A percentile compares a stretch with the other conserved stretches of the same genome.
Conservation (phyloP, 2,797 vertebrate genomes). For the Pterois miles region DNA sequence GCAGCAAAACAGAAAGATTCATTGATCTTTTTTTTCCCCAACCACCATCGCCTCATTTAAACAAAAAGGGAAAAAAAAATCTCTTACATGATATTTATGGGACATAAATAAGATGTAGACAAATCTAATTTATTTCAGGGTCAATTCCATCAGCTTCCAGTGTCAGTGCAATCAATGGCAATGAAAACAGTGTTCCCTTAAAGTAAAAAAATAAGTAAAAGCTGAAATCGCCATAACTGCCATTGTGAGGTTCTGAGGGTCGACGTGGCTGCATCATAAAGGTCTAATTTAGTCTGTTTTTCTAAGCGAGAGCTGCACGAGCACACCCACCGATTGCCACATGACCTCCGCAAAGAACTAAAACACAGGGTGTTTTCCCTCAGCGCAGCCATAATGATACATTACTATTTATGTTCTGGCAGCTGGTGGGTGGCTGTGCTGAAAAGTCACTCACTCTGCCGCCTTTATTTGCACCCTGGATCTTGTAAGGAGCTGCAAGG, state of each 20-base stretch:
- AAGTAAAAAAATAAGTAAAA: slow-evolving; percentile 38
- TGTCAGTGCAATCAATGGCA: slow-evolving; percentile 58
- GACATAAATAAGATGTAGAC: slow-evolving; percentile 61
- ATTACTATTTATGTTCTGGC: slow-evolving; percentile 86
- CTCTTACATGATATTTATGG: slow-evolving; percentile 53
- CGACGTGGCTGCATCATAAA: slow-evolving; percentile 75
- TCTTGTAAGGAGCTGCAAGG: slow-evolving; percentile 64
- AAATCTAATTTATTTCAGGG: slow-evolving; percentile 72
- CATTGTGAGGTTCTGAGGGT: slow-evolving; percentile 40
- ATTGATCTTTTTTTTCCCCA: slow-evolving; percentile 48
- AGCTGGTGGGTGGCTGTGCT: slow-evolving; percentile 84
- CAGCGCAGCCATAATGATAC: slow-evolving; percentile 84
- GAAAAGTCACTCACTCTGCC: slow-evolving; percentile 79
- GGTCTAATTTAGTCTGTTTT: slow-evolving; percentile 83
- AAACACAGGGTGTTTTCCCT: slow-evolving; percentile 88
- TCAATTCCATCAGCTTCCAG: slow-evolving; percentile 66
- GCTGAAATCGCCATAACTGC: slow-evolving; percentile 53
- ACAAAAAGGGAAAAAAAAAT: slow-evolving; percentile 18
- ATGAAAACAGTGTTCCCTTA: slow-evolving; percentile 32
- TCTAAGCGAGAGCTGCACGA: slow-evolving; percentile 73
- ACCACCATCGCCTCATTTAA: slow-evolving; percentile 55
- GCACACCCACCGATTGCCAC: slow-evolving; percentile 83
- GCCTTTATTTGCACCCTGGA: slow-evolving; percentile 76
- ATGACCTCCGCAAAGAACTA: slow-evolving; percentile 83
- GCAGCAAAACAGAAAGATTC: slow-evolving; percentile 60